Percentiles rank a stretch among this genome's conserved stretches.
Evolutionary conservation across 37 sponge, comb jelly and placozoan genomes (phyloP).

Genomic region (Haliclona indistincta): DNA sequence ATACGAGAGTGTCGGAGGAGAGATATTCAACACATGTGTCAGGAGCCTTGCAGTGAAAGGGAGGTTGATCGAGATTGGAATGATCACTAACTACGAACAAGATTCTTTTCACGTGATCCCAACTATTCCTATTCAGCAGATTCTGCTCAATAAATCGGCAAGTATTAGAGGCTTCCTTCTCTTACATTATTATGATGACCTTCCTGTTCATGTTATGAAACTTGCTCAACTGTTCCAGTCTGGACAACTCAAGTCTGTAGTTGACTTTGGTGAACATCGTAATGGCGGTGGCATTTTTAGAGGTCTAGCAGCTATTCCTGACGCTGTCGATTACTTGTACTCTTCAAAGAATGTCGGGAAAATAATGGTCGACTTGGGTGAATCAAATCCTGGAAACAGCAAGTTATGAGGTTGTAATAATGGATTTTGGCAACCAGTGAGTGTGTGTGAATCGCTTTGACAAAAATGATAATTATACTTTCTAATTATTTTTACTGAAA

Average conservation of each 20-base stretch:
- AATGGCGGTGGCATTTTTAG: constrained; percentile 18
- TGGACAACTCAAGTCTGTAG: constrained; percentile 46
- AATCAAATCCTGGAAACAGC: background rate
- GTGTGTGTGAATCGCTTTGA: no score
- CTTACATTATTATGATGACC: constrained; percentile 12
- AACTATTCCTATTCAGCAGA: constrained; percentile 31
- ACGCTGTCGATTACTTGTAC: constrained; percentile 80
- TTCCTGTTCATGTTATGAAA: constrained; percentile 36
- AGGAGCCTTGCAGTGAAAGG: constrained; percentile 69
- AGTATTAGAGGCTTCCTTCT: constrained; percentile 73
- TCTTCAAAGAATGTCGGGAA: constrained; percentile 60
- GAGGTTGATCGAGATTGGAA: constrained; percentile 70
- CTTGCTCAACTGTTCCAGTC: constrained; percentile 23
- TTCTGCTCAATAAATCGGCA: constrained; percentile 70
- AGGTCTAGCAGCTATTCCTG: constrained; percentile 60
- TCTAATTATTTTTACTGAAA: no score
- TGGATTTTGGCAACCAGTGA: background rate
- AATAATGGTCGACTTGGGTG: constrained; percentile 61
- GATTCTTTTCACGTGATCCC: constrained; percentile 10
- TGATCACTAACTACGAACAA: constrained; percentile 47
- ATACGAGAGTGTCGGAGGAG: constrained; percentile 76
- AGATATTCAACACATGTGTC: constrained; percentile 69
- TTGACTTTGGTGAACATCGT: constrained; percentile 49
- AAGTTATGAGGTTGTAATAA: background rate
- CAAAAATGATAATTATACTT: no score